Percentiles rank a stretch among this genome's conserved stretches.
Conservation (phyloP, 2,888 invertebrate species). For the Tromatobia lineatoria region DNA sequence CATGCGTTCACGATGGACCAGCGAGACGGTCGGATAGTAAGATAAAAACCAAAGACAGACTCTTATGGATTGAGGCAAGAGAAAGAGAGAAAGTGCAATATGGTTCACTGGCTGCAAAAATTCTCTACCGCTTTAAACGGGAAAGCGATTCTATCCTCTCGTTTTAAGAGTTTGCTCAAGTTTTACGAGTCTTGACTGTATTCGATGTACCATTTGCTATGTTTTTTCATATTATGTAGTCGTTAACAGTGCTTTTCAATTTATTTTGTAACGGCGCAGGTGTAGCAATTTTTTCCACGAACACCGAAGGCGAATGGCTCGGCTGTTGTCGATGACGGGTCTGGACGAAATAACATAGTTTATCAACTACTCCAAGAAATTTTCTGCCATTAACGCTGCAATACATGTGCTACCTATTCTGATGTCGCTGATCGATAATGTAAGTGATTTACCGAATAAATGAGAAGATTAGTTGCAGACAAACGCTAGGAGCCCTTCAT, state of each 20-base stretch:
- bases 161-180: slow-evolving; percentile 39
- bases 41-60: slow-evolving; percentile 52
- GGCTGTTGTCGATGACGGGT: background rate
- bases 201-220: slow-evolving; percentile 8
- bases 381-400: too few relatives aligned
- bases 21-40: slow-evolving; percentile 48
- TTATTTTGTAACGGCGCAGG: slow-evolving; percentile 17
- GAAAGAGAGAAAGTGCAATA: background rate
- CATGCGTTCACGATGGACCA: slow-evolving; percentile 53
- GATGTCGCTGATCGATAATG: too few relatives aligned
- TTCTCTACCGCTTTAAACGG: background rate
- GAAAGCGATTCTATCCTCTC: slow-evolving; percentile 50
- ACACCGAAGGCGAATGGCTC: background rate
- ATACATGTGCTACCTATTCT: too few relatives aligned
- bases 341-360: background rate
- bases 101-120: slow-evolving; percentile 9
- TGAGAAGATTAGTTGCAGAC: too few relatives aligned
- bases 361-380: too few relatives aligned
- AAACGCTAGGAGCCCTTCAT: too few relatives aligned
- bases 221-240: slow-evolving; percentile 18
- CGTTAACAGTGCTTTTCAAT: slow-evolving; percentile 39
- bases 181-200: slow-evolving; percentile 29
- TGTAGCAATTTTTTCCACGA: background rate
- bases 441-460: too few relatives aligned
- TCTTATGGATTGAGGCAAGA: slow-evolving; percentile 43